Percentiles rank a stretch among this genome's conserved stretches.
Conservation (phyloP, 1,140 invertebrate species). For the Sycophila sp. region DNA sequence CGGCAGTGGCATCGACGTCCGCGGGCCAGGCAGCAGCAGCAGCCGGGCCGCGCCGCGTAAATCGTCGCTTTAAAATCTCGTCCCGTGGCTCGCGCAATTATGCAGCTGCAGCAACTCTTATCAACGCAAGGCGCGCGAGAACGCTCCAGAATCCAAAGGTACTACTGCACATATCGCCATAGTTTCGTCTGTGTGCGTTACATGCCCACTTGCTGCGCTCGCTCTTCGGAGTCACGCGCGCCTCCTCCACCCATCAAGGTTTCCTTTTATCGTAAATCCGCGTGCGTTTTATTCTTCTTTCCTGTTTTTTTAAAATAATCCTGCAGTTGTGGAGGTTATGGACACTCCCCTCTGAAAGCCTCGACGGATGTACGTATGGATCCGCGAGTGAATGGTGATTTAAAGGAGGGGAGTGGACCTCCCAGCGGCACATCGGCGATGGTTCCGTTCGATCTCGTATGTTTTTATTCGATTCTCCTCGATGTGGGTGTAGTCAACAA, state of each 20-base stretch:
- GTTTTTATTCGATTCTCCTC: too few relatives aligned
- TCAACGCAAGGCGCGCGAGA: slow-evolving; percentile 15
- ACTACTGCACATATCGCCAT: too few relatives aligned
- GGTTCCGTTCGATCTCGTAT: too few relatives aligned
- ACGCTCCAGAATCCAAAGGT: slow-evolving; percentile 28
- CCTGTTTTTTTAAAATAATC: neutral
- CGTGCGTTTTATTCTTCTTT: neutral
- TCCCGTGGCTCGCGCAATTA: slow-evolving; percentile 3
- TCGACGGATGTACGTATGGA: too few relatives aligned
- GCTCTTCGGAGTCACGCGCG: neutral
- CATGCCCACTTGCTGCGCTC: neutral
- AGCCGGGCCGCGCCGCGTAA: neutral
- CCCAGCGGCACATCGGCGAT: too few relatives aligned
- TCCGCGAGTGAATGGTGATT: too few relatives aligned
- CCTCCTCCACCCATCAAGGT: neutral
- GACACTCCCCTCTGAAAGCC: too few relatives aligned
- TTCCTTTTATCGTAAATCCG: neutral
- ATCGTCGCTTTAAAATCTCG: too few relatives aligned
- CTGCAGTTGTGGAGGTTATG: neutral
- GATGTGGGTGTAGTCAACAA: too few relatives aligned
- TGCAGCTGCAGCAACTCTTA: neutral
- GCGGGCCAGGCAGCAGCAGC: neutral
- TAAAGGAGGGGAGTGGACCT: too few relatives aligned
- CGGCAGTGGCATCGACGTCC: neutral
- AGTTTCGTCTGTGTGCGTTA: neutral